Evolutionary conservation across 2,113 vertebrate genomes (phyloP).

Genomic region (Cryptomyrus ogoouensis): DNA sequence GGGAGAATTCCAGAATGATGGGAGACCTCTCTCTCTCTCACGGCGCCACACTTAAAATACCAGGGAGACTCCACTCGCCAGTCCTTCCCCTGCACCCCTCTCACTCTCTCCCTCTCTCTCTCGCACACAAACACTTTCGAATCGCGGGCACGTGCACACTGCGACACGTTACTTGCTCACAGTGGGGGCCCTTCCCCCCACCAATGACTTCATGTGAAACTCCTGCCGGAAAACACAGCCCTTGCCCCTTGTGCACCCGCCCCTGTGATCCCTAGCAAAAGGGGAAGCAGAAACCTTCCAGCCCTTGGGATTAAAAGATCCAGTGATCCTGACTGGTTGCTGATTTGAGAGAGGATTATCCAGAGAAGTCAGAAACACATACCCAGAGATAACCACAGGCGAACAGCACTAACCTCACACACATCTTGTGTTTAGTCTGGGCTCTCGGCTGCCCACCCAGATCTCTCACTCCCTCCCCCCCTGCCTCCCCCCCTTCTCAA

Average conservation of each 20-base stretch:
- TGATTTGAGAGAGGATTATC: background rate
- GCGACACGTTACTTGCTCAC: conserved; percentile 52
- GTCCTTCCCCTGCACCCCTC: conserved; percentile 24
- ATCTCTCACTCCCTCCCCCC: conserved; percentile 13
- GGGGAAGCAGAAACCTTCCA: background rate
- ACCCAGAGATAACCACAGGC: conserved; percentile 29
- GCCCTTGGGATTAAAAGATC: background rate
- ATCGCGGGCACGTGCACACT: conserved; percentile 36
- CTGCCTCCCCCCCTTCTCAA: background rate
- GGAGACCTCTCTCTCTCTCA: conserved; percentile 9
- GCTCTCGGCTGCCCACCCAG: conserved; percentile 7
- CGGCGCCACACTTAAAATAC: conserved; percentile 40
- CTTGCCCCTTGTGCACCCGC: background rate
- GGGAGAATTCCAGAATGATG: background rate
- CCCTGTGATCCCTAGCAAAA: conserved; percentile 4
- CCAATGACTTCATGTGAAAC: conserved; percentile 16
- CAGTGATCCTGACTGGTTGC: background rate
- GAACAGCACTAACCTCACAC: conserved; percentile 19
- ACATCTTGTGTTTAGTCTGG: background rate
- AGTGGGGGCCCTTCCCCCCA: conserved; percentile 36
- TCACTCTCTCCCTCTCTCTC: conserved; percentile 29
- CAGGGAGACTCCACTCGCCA: conserved; percentile 8
- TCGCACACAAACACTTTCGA: conserved; percentile 37
- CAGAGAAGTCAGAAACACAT: background rate
- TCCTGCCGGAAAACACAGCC: conserved; percentile 9